Evolutionary conservation across 2,888 invertebrate genomes (phyloP), one percentile per base, ranked within the genome.

Genomic region (Hermodice carunculata): DNA sequence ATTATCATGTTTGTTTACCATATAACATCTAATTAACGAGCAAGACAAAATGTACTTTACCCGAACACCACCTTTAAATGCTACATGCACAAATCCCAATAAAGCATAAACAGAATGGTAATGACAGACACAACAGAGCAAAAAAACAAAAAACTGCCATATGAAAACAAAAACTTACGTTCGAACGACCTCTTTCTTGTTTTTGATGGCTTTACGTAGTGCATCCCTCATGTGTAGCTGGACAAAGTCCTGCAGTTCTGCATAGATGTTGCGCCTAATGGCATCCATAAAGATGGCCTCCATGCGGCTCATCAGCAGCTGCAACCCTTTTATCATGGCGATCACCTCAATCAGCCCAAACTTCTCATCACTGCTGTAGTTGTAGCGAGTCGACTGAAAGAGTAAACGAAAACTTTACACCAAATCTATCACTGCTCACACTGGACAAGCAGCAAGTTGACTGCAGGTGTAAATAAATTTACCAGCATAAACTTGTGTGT

Each of bases 321-420:
- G 98, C 3, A 99, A 89, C 0, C 98, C 98, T 86, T 99, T 99
- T 78, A 99, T 97, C 97, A 98, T 98, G 0, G 98, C 97, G 76
- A 99, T 97, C 22, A 98, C 95, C 88, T 98, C 98, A 70, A 99
- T 97, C 77, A 99, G 88, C 0, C 98, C 98, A 87, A 96, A 95
- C 84, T 99, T 99, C 87, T 99, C 99, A 79, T 96, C 96, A 1
- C 94, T 93, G 0, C 93, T 94, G 86, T 99, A 99, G 87, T 99
- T 99, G 88, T 98, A 99, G 8, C 97, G 91, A 0, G 97, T 98
- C 0, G 97, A 96, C 93, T 93, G 56, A 32, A 62, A 46, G 22
- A n/a, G n/a, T n/a, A n/a, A n/a, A n/a, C n/a, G n/a, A n/a, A n/a
- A n/a, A n/a, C n/a, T n/a, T n/a, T n/a, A n/a, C n/a, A n/a, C n/a